Evolutionary conservation across 2,888 invertebrate species (phyloP).

Genomic region (Theristus sp.): DNA sequence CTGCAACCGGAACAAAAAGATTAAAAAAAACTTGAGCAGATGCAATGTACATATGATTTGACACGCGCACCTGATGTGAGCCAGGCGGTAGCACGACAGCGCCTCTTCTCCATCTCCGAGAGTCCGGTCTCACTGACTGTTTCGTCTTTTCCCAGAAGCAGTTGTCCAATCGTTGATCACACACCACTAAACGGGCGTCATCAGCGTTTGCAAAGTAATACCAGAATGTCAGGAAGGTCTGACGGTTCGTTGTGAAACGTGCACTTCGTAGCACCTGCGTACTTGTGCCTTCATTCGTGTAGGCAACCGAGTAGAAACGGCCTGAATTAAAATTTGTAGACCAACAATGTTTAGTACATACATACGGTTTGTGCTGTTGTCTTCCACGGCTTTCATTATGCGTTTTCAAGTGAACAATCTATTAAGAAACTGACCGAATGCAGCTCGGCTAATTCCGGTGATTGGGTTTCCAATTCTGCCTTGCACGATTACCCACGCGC

Average conservation of each 20-base stretch:
- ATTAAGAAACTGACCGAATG: conserved; percentile 3
- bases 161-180: conserved; percentile 2
- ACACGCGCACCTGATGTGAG: conserved; percentile 3
- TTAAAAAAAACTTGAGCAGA: no score
- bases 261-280: conserved; percentile 1
- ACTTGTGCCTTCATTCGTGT: not conserved
- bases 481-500: conserved; percentile 4
- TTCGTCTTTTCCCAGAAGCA: conserved; percentile 3
- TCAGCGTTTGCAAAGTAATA: conserved; percentile 3
- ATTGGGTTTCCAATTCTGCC: conserved; percentile 1
- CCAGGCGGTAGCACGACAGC: not conserved
- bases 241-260: not conserved
- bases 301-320: conserved; percentile 4
- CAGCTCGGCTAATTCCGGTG: not conserved
- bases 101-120: not conserved
- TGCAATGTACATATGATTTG: not conserved
- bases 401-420: no score
- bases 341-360: no score
- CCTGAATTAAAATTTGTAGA: not conserved
- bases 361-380: no score
- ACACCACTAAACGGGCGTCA: conserved; percentile 2
- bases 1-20: no score
- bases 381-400: not conserved
- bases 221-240: not conserved
- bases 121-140: not conserved